Percentiles rank a stretch among this genome's conserved stretches.
Conservation (phyloP, 2,888 invertebrate species). For the Yponomeuta plumbellus region DNA sequence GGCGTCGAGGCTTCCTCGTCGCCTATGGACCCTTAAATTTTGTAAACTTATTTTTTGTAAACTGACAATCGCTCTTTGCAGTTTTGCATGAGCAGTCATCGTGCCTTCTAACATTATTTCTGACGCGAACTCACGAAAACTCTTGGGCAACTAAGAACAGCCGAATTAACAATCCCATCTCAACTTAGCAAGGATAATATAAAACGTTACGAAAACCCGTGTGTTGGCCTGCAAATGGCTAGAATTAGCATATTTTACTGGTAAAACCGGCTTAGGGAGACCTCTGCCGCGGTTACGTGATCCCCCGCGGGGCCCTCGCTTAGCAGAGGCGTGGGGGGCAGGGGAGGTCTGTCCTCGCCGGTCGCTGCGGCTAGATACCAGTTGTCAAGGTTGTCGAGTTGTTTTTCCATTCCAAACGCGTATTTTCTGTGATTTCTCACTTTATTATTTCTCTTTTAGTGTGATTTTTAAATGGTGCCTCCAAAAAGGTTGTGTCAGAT, state of each 20-base stretch:
- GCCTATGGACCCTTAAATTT: too few relatives aligned
- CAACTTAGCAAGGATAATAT: slow-evolving; percentile 7
- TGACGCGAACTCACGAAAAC: not conserved
- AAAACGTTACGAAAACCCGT: slow-evolving; percentile 11
- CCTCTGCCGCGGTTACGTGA: slow-evolving; percentile 15
- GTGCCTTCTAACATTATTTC: too few relatives aligned
- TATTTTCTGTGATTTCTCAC: slow-evolving; percentile 14
- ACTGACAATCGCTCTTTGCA: too few relatives aligned
- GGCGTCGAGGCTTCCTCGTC: too few relatives aligned
- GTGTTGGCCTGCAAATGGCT: slow-evolving; percentile 32
- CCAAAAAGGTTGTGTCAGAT: not conserved
- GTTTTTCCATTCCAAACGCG: slow-evolving; percentile 15
- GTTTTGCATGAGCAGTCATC: too few relatives aligned
- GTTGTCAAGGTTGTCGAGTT: slow-evolving; percentile 4
- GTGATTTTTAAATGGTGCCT: slow-evolving; percentile 11
- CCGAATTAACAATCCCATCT: slow-evolving; percentile 2
- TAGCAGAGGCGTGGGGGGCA: not conserved
- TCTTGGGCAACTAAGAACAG: not conserved
- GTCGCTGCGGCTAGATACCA: not conserved
- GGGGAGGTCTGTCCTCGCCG: not conserved
- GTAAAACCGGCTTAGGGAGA: slow-evolving; percentile 34
- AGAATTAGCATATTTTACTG: slow-evolving; percentile 47
- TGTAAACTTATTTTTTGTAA: too few relatives aligned
- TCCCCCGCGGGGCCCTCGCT: not conserved
- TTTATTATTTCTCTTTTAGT: slow-evolving; percentile 4